Base-by-base conservation (phyloP, 1,140 invertebrate species). In the Pristionchus pacificus region DNA sequence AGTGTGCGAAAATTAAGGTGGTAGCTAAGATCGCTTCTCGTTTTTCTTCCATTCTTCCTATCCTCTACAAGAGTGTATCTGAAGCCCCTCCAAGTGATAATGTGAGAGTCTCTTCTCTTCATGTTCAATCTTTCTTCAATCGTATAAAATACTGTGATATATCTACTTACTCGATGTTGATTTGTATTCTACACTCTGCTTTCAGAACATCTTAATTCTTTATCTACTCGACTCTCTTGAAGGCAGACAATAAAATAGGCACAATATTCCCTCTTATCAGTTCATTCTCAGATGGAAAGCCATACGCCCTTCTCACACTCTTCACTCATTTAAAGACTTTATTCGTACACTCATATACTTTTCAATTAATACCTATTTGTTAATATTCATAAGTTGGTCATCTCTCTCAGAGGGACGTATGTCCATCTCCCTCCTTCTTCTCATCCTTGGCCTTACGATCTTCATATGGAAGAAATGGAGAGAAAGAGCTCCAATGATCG, bases 401-500 rank as follows among this genome's bases (percentile, higher is more conserved):
- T 6, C 6, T 10, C 6, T 49, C 19, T 49, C 38, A 49, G 38
- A 49, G 38, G 6, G 38, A 49, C 6, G 6, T 49, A 49, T 49
- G 38, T 19, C 38, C 38, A 49, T 49, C 38, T 19, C 19, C 38
- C 38, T 49, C 6, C 19, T 19, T 49, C 38, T 49, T 10, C 19
- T 49, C 38, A 49, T 49, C 38, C 6, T 19, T 6, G 6, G 38
- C 6, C 38, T 49, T 49, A 49, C 19, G 38, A 49, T n/a, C n/a
- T n/a, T n/a, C n/a, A n/a, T n/a, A n/a, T n/a, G 38, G 38, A 49
- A 70, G 10, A 24, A 27, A n/a, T 29, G 69, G 24, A 19, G 32
- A 31, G 24, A 70, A 25, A 14, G 69, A 69, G 6, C n/a, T 63
- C 69, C 64, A 38, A 1, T 70, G 6, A 70, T 70, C 65, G 25